Evolutionary conservation across 2,113 vertebrate genomes (phyloP).

Genomic region (Prietella phreatophila): DNA sequence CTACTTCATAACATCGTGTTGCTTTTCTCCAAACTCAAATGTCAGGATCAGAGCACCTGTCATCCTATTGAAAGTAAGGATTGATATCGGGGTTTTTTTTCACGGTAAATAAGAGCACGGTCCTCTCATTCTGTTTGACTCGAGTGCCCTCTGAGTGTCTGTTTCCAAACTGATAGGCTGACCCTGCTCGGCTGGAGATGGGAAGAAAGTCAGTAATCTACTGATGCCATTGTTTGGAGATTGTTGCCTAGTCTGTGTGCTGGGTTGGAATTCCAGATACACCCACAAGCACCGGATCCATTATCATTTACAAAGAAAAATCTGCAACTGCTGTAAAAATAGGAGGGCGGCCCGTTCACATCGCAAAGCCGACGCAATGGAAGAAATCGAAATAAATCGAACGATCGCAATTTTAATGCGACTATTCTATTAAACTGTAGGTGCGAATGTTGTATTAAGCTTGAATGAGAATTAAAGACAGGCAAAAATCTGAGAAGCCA

Average conservation of each 20-base stretch:
- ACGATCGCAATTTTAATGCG: background rate
- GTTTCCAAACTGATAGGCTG: constrained; percentile 54
- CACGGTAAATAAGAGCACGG: constrained; percentile 67
- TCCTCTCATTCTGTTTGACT: constrained; percentile 57
- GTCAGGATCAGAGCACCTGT: constrained; percentile 77
- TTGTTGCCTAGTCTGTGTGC: constrained; percentile 53
- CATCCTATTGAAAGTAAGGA: constrained; percentile 68
- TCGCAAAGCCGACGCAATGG: background rate
- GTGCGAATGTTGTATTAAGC: constrained; percentile 39
- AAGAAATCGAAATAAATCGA: background rate
- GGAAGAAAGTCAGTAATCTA: constrained; percentile 34
- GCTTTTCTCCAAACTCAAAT: constrained; percentile 70
- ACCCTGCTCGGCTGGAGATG: constrained; percentile 61
- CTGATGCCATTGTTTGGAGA: constrained; percentile 59
- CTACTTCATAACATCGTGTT: constrained; percentile 25
- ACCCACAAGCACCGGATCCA: constrained; percentile 6
- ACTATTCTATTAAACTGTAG: constrained; percentile 24
- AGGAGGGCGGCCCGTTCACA: too few species aligned
- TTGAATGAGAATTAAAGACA: constrained; percentile 60
- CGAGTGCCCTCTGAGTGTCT: constrained; percentile 65
- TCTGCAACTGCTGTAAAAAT: constrained; percentile 14
- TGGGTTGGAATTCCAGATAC: constrained; percentile 61
- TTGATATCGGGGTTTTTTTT: constrained; percentile 67
- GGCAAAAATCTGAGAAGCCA: constrained; percentile 44
- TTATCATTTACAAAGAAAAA: constrained; percentile 36